These are phyloP conservation scores for Callipepla californica DNA, from an alignment of 2,113 vertebrate genomes.

Conservation along the genomic window DNA sequence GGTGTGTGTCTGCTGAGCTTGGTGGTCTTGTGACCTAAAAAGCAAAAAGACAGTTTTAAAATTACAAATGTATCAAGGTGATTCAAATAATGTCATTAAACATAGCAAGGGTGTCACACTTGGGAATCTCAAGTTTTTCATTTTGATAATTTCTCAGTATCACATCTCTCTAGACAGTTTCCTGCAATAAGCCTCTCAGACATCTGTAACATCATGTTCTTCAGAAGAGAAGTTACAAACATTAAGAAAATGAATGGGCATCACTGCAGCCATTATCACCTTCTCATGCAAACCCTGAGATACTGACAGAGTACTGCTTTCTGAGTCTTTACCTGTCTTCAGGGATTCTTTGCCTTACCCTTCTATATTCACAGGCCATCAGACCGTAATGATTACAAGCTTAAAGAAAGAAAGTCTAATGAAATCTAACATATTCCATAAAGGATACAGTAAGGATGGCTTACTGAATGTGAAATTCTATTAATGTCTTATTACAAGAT, in stretches of 20 bases:
- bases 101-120: neutral
- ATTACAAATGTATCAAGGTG: neutral
- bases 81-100: neutral
- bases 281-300: fast-evolving
- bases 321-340: neutral
- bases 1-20: conserved; percentile 75
- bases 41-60: neutral
- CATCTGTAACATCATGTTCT: neutral
- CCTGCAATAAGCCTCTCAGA: neutral
- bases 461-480: neutral
- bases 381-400: neutral
- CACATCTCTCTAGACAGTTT: neutral
- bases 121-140: neutral
- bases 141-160: neutral
- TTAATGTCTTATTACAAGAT: neutral
- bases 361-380: neutral
- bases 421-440: neutral
- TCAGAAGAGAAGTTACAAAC: neutral
- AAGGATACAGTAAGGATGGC: neutral
- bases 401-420: neutral
- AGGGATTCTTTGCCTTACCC: neutral
- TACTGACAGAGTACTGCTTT: neutral
- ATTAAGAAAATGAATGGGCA: neutral
- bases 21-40: conserved; percentile 79
- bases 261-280: neutral